Conservation (phyloP, 2,888 invertebrate genomes). For the Chrysolina oricalcia region DNA sequence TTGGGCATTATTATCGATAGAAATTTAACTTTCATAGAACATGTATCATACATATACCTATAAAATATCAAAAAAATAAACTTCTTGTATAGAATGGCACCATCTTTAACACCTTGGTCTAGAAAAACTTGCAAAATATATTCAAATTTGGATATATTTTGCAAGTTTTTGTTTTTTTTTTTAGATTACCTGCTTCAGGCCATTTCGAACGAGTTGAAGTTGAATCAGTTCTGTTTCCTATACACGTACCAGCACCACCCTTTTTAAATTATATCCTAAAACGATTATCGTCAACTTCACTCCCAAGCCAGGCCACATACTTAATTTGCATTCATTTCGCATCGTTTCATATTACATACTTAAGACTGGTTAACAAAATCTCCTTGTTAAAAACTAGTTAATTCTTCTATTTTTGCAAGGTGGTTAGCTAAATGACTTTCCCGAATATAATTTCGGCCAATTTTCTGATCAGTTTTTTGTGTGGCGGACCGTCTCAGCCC, state of each 20-base stretch:
- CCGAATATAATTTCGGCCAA: slow-evolving; percentile 23
- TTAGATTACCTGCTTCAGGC: no score
- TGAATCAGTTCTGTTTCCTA: no score
- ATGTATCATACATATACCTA: no score
- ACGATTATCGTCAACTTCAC: slow-evolving; percentile 16
- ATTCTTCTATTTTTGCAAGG: slow-evolving; percentile 50
- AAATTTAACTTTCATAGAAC: no score
- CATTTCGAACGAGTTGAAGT: no score
- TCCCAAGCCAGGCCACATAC: not conserved
- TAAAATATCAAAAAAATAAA: no score
- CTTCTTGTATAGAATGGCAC: no score
- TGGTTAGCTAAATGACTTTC: slow-evolving; percentile 38
- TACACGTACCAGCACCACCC: not conserved
- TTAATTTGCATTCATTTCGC: slow-evolving; percentile 20
- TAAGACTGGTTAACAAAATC: slow-evolving; percentile 29
- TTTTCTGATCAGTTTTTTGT: slow-evolving; percentile 25
- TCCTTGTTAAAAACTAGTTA: slow-evolving; percentile 49
- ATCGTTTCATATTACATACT: slow-evolving; percentile 17
- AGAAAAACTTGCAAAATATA: no score
- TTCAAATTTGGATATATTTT: no score
- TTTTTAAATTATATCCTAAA: not conserved
- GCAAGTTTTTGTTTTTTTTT: no score
- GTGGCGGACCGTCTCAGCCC: slow-evolving; percentile 10
- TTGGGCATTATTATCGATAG: no score
- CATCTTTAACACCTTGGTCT: no score